These are phyloP conservation scores for Nemopilema nomurai DNA, from an alignment of 30 jellyfish, hydroid and myxozoan genomes.

Conservation along the genomic window DNA sequence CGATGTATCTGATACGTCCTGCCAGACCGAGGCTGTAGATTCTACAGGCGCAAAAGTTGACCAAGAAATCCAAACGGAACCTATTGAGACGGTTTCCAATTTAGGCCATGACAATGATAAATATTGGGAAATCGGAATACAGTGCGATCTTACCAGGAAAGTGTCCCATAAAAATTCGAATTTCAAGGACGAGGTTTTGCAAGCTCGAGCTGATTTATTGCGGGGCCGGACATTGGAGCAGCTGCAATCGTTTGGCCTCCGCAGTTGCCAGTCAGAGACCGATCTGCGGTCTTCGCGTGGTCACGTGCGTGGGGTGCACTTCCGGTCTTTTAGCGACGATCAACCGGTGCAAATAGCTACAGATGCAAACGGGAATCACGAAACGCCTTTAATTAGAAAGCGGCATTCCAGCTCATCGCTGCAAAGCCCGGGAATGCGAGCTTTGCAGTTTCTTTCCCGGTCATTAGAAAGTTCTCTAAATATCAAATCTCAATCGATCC, in stretches of 20 bases:
- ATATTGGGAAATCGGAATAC: slow-evolving; percentile 24
- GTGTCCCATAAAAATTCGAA: not conserved
- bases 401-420: slow-evolving; percentile 12
- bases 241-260: slow-evolving; percentile 13
- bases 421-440: slow-evolving; percentile 88
- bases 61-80: slow-evolving; percentile 46
- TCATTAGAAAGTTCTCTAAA: slow-evolving; percentile 74
- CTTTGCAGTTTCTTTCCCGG: slow-evolving; percentile 71
- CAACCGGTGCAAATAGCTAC: not conserved
- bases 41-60: not conserved
- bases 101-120: not conserved
- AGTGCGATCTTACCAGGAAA: slow-evolving; percentile 44
- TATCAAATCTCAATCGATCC: slow-evolving; percentile 18
- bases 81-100: not conserved
- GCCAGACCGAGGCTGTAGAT: slow-evolving; percentile 36
- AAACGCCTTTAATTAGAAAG: slow-evolving; percentile 12
- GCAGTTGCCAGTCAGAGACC: slow-evolving; percentile 51
- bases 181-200: not conserved
- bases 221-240: not conserved
- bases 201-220: not conserved
- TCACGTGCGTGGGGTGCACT: slow-evolving; percentile 28
- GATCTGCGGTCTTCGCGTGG: slow-evolving; percentile 20
- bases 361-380: slow-evolving; percentile 42
- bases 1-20: slow-evolving; percentile 1
- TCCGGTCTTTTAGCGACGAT: slow-evolving; percentile 63